Conservation (phyloP, 2,113 vertebrate species). For the Oncorhynchus kisutch region DNA sequence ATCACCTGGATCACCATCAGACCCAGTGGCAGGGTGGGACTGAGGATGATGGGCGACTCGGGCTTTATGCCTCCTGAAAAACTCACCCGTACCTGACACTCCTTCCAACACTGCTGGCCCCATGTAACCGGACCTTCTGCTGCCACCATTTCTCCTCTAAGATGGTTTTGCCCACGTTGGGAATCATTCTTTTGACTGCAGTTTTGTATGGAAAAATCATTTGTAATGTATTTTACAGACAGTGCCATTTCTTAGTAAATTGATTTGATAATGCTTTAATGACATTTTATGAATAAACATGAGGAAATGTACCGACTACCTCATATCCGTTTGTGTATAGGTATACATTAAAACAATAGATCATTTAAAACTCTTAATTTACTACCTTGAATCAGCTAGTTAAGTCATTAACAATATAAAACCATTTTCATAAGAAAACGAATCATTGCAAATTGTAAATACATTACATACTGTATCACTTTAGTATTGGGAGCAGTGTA, state of each 20-base stretch:
- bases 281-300: constrained; percentile 1
- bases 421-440: not conserved
- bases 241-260: constrained; percentile 1
- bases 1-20: constrained; percentile 86
- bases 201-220: not conserved
- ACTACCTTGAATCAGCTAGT: not conserved
- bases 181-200: not conserved
- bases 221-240: constrained; percentile 9
- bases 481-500: not conserved
- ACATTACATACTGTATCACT: not conserved
- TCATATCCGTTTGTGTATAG: not conserved
- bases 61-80: constrained; percentile 90
- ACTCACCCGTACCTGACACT: constrained; percentile 80
- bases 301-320: not conserved
- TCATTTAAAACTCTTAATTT: not conserved
- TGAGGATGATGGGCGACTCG: constrained; percentile 81
- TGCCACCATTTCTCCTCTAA: not conserved
- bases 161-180: not conserved
- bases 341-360: not conserved
- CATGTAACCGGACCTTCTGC: not conserved
- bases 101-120: not conserved
- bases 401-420: not conserved
- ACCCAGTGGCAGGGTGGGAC: constrained; percentile 79
- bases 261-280: not conserved
- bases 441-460: not conserved